phyloP scores from a whole-genome alignment of 2,888 invertebrate species.

The Nephrotoma guestfalica region DNA sequence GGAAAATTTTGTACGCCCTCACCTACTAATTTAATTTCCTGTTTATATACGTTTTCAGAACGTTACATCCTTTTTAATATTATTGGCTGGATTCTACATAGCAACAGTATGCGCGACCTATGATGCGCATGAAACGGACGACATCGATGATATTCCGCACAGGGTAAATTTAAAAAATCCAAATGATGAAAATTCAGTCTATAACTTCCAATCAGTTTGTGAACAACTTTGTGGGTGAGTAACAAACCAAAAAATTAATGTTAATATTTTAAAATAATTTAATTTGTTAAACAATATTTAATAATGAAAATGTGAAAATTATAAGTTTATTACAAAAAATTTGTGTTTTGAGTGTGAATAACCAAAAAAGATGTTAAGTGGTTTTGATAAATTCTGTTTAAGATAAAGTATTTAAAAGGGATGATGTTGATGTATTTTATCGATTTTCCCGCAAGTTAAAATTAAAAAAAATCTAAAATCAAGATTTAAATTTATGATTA shows the following conservation, averaged over 20 bases:
- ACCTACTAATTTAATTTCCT: background rate
- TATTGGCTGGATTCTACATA: background rate
- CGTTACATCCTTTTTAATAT: background rate
- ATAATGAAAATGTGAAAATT: background rate
- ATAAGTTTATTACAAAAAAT: background rate
- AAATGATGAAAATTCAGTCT: slow-evolving; percentile 19
- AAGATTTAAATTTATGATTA: background rate
- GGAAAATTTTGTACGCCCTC: background rate
- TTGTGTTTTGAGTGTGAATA: background rate
- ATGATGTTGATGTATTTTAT: background rate
- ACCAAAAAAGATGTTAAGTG: background rate
- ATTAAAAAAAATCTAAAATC: background rate
- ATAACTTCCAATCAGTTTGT: slow-evolving; percentile 33
- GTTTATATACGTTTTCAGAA: background rate
- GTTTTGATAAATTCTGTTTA: background rate
- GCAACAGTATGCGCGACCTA: background rate
- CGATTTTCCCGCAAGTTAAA: background rate
- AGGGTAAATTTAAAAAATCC: background rate
- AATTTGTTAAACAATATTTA: background rate
- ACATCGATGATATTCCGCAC: background rate
- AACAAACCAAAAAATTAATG: background rate
- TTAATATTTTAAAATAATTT: background rate
- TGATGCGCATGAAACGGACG: background rate
- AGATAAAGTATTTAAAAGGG: background rate
- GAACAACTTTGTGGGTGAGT: slow-evolving; percentile 35